Evolutionary conservation across 2,888 invertebrate species (phyloP), one percentile per base, ranked within the genome.

Genomic region (Pollenia amentaria): DNA sequence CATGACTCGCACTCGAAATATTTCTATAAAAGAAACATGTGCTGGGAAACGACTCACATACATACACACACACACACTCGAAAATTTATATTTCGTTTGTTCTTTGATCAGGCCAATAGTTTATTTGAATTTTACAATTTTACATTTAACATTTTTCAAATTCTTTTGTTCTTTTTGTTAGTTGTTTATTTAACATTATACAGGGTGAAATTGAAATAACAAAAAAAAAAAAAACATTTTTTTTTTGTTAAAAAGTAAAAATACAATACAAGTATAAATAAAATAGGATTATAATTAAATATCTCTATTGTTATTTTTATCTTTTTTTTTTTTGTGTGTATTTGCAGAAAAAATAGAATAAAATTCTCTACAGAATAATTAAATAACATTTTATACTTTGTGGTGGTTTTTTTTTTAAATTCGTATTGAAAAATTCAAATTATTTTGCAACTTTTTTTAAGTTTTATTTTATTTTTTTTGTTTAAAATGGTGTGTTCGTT

Each of bases 201-300:
- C 29, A 29, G 29, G 29, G 29, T 29, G 29, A 29, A 29, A 29
- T 29, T 46, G 18, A 29, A 79, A 11, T 14, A 29, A 29, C 42
- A 44, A 55, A 80, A 14, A 29, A 10, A 72, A 2, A 29, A 2
- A 29, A 10, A 72, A 2, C 2, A 2, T 2, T 1, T 29, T 29
- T 29, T 29, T 29, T 29, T 29, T 29, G 1, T n/a, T n/a, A n/a
- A n/a, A n/a, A 29, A 29, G 29, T 29, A 29, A 29, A 29, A 29
- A 29, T 29, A 70, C 53, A 76, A 67, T 48, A 60, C 51, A 14
- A 70, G 16, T 64, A 55, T 70, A 64, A 76, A 76, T 70, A 62
- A 70, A 82, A 82, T 62, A 69, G 82, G 69, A 76, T 82, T 82
- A 76, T 76, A 82, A 82, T 82, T 79, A 86, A 82, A 83, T 82